Conservation (phyloP, 2,113 vertebrate genomes). For the Nibea albiflora region DNA sequence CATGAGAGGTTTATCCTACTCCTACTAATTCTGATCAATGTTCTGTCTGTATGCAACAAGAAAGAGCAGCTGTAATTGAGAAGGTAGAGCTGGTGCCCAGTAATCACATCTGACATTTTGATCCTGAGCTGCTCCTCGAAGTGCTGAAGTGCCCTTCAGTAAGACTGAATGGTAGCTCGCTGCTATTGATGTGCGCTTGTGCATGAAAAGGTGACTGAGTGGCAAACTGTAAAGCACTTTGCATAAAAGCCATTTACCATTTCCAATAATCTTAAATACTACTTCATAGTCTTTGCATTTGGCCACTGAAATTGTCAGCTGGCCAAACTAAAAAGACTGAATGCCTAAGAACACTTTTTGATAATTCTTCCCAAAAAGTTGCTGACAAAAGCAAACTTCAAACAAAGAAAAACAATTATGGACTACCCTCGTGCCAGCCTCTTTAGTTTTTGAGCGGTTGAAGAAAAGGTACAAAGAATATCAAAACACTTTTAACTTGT, state of each 20-base stretch:
- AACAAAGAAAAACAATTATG: slow-evolving; percentile 2
- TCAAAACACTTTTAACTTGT: slow-evolving; percentile 17
- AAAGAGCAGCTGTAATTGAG: too few relatives aligned
- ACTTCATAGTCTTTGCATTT: not conserved
- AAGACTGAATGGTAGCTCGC: too few relatives aligned
- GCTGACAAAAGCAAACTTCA: slow-evolving; percentile 1
- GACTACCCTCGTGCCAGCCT: not conserved
- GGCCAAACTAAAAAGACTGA: not conserved
- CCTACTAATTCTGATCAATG: too few relatives aligned
- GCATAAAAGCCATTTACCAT: not conserved
- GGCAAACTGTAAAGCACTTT: not conserved
- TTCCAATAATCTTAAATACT: not conserved
- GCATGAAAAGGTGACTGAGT: not conserved
- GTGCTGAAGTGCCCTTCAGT: too few relatives aligned
- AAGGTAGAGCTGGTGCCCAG: too few relatives aligned
- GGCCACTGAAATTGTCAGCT: not conserved
- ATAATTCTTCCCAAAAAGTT: not conserved
- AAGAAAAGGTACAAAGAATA: not conserved
- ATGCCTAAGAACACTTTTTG: not conserved
- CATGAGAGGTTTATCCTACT: too few relatives aligned
- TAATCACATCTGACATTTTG: not conserved
- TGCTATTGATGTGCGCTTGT: not conserved
- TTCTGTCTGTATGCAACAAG: too few relatives aligned
- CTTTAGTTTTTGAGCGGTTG: not conserved
- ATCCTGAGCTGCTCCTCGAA: not conserved